Evolutionary conservation across 2,797 vertebrate species (phyloP).

Genomic region (Carduelis carduelis): DNA sequence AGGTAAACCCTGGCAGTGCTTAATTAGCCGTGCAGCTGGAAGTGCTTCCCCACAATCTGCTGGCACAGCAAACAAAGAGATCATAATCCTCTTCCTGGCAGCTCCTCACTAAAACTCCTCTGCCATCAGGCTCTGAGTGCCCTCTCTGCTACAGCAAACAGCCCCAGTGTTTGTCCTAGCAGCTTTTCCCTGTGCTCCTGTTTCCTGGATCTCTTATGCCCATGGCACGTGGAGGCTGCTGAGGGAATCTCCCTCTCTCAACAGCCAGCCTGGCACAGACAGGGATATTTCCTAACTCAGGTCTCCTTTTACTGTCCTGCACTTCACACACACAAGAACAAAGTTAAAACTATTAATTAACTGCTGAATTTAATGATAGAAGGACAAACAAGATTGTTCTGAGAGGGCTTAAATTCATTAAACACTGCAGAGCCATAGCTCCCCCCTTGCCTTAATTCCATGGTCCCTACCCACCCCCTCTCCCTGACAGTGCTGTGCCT

Average conservation of each 20-base stretch:
- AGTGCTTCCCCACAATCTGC: background rate
- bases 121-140: background rate
- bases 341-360: background rate
- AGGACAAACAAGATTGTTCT: background rate
- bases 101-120: background rate
- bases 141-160: background rate
- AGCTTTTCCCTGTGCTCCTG: background rate
- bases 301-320: background rate
- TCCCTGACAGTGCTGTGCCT: background rate
- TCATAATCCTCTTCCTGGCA: background rate
- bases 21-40: background rate
- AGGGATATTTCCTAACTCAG: background rate
- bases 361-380: background rate
- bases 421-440: background rate
- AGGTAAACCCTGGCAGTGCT: background rate
- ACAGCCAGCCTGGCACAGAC: accelerated
- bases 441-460: background rate
- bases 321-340: background rate
- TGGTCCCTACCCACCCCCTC: background rate
- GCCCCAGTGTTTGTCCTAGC: background rate
- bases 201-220: background rate
- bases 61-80: background rate
- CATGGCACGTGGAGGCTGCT: background rate
- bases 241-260: background rate
- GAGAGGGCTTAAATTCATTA: background rate